phyloP scores from a whole-genome alignment of 2,797 vertebrate species.

The Gephyroberyx darwinii region DNA sequence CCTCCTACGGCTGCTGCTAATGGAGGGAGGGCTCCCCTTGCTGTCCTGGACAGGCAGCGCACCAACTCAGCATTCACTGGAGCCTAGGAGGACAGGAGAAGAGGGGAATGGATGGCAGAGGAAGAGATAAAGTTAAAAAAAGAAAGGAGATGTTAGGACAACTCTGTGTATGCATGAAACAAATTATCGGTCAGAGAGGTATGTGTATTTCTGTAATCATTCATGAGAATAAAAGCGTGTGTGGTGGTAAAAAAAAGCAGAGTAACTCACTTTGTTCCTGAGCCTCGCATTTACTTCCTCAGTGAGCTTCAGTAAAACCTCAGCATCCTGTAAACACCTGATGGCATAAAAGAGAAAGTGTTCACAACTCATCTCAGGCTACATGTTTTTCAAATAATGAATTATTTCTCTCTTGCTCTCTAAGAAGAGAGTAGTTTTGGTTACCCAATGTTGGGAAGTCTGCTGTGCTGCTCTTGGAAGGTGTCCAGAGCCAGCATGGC shows the following conservation, averaged over 20 bases:
- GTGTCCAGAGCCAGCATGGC: conserved; percentile 92
- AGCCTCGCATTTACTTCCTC: conserved; percentile 85
- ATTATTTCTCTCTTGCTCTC: too few relatives aligned
- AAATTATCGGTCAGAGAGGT: not conserved
- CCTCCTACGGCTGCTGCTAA: conserved; percentile 92
- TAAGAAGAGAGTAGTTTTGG: not conserved
- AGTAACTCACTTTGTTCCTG: conserved; percentile 86
- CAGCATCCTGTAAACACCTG: conserved; percentile 93
- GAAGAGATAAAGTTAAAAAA: not conserved
- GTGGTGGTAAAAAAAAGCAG: not conserved
- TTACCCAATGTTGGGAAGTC: conserved; percentile 91
- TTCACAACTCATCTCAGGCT: conserved; percentile 1
- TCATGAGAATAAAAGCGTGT: conserved; percentile 4
- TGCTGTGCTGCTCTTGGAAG: conserved; percentile 89
- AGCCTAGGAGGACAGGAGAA: conserved; percentile 58
- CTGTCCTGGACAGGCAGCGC: conserved; percentile 88
- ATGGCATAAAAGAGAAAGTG: conserved; percentile 31
- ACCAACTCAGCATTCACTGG: conserved; percentile 86
- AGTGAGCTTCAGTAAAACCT: conserved; percentile 89
- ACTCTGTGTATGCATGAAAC: not conserved
- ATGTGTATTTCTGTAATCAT: not conserved
- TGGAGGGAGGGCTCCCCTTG: conserved; percentile 88
- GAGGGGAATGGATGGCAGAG: not conserved
- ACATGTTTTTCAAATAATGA: not conserved
- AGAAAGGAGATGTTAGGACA: not conserved